These are phyloP conservation scores for Panthera tigris DNA, from an alignment of 2,113 vertebrate species.

Conservation along the genomic window DNA sequence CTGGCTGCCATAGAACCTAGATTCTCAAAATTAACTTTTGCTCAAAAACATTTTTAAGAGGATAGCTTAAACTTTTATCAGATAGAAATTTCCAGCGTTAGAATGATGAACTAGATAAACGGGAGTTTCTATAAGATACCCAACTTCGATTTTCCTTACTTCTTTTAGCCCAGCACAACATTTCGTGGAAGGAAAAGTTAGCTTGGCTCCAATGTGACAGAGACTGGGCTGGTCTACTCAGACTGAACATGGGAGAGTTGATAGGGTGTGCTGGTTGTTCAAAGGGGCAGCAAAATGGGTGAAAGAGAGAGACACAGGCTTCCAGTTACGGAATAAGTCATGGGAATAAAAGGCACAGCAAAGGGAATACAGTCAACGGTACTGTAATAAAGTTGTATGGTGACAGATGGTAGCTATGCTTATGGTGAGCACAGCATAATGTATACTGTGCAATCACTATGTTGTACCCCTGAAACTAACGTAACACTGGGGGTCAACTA, in stretches of 20 bases:
- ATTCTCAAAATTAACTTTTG: slow-evolving; percentile 59
- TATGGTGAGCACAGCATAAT: neutral
- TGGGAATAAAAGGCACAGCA: neutral
- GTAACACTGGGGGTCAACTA: neutral
- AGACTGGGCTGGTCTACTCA: neutral
- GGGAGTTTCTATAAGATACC: neutral
- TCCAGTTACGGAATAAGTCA: neutral
- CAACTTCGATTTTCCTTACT: neutral
- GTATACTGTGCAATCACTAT: neutral
- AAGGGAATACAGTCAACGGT: neutral
- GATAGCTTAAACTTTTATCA: neutral
- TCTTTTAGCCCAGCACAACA: neutral
- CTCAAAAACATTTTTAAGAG: slow-evolving; percentile 12
- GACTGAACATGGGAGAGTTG: neutral
- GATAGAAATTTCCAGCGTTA: neutral
- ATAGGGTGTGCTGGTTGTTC: neutral
- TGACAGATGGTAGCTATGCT: neutral
- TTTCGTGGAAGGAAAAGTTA: neutral
- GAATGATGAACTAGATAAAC: neutral
- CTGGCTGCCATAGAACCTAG: neutral
- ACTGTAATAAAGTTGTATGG: neutral
- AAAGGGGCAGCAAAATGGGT: neutral
- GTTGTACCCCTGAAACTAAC: neutral
- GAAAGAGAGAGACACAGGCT: neutral
- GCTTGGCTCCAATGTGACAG: neutral